These are phyloP conservation scores for Lamprotornis superbus DNA, from an alignment of 2,113 vertebrate species.

Conservation along the genomic window DNA sequence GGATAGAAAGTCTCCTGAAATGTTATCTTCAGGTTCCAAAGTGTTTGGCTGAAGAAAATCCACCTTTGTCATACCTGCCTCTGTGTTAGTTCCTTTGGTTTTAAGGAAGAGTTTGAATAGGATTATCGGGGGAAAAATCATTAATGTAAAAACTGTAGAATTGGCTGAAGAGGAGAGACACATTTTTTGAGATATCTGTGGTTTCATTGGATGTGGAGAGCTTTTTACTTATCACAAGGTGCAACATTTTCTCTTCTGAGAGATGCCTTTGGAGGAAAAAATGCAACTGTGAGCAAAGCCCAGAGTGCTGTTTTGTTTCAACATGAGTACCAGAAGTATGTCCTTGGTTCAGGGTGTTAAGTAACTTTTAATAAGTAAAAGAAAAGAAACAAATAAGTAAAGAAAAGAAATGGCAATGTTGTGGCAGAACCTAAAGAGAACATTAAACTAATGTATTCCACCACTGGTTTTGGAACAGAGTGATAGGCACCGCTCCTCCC, in stretches of 20 bases:
- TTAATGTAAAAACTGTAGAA: background rate
- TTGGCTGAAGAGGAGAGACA: background rate
- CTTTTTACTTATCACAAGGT: background rate
- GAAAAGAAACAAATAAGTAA: background rate
- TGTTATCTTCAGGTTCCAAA: background rate
- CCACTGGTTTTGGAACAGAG: background rate
- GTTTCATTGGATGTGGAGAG: fast-evolving
- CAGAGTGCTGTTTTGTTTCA: background rate
- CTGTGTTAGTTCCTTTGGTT: background rate
- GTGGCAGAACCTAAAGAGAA: background rate
- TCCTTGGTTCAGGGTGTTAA: background rate
- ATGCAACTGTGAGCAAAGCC: background rate
- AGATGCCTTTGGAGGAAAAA: background rate
- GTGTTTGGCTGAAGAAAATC: background rate
- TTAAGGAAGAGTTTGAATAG: background rate
- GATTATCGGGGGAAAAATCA: background rate
- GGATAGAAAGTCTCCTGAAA: background rate
- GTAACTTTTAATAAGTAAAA: background rate
- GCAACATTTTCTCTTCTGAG: background rate
- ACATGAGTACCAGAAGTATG: background rate
- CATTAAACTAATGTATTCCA: background rate
- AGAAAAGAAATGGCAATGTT: background rate
- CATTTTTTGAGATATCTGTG: background rate
- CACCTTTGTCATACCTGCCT: background rate
- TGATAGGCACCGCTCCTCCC: background rate